Evolutionary conservation across 2,113 vertebrate species (phyloP), one percentile per base, ranked within the genome.

Genomic region (Desmodus rotundus): DNA sequence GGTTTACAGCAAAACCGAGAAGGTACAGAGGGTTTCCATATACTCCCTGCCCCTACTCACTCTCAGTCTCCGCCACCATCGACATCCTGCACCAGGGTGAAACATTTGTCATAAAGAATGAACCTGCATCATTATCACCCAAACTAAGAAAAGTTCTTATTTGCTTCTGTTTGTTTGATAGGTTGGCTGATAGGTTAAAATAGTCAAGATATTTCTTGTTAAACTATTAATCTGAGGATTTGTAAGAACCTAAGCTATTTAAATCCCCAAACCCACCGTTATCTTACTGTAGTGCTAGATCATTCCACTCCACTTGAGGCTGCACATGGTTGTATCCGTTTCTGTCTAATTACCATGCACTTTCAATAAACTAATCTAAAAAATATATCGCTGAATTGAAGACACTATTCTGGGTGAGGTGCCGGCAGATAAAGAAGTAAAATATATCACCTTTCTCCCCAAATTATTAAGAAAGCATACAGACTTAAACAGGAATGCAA

Each of bases 311-410:
- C 19, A 86, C 9, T 56, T 74, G 80, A 83, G 7, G n/a, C 93
- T 73, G 56, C 13, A 45, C 2, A 28, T 47, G 15, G 17, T 20
- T 77, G 33, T 81, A 45, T 72, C 88, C 78, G 24, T 87, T 61
- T 22, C 33, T 78, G 47, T 78, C 92, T 93, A 65, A 45, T 47
- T 47, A 78, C 12, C 33, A 72, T 68, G 36, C 50, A 10, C 13
- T 94, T 92, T 87, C 28, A 77, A 36, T 82, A 87, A 86, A 76
- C 85, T 74, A 92, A 80, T 33, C 26, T 86, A 86, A 84, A 93
- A 89, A 83, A 17, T 24, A 19, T 70, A 74, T 43, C 76, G 20
- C 13, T 74, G 22, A 85, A 68, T 33, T 74, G 31, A 90, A 92
- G 68, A 38, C 4, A 45, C 47, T 78, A 24, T 89, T 76, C 8